Percentiles rank a stretch among this genome's conserved stretches.
Evolutionary conservation across 2,113 vertebrate genomes (phyloP).

Genomic region (Daubentonia madagascariensis): DNA sequence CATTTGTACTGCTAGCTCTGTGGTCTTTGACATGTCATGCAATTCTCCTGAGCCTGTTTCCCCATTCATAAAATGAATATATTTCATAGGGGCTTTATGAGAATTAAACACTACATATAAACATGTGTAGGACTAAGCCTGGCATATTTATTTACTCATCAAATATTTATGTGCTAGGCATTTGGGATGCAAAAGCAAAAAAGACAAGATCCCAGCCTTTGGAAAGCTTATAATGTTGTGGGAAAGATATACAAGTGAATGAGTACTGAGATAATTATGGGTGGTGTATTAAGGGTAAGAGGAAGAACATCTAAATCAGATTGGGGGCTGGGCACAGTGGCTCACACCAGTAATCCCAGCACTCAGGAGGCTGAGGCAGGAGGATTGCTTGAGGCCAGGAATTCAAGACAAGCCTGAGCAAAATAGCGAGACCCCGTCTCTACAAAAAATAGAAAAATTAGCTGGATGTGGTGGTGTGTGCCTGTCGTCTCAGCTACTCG

Average conservation of each 20-base stretch:
- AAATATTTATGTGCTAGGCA: neutral
- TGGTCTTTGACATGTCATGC: neutral
- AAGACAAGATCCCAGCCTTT: neutral
- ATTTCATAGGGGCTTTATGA: neutral
- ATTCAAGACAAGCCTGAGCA: too few relatives aligned
- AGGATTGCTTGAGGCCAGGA: too few relatives aligned
- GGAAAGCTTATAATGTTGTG: neutral
- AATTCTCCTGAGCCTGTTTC: neutral
- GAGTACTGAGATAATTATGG: neutral
- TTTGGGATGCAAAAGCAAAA: neutral
- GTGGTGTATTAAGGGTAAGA: neutral
- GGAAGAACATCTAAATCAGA: neutral
- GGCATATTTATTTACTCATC: neutral
- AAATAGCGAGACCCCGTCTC: too few relatives aligned
- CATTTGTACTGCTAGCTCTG: neutral
- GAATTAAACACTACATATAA: slow-evolving; percentile 19
- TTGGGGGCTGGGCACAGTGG: neutral
- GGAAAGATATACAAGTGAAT: neutral
- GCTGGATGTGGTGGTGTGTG: too few relatives aligned
- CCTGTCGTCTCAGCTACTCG: too few relatives aligned
- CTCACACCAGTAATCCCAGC: too few relatives aligned
- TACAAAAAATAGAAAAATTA: too few relatives aligned
- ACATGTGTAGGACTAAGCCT: neutral
- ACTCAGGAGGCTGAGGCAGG: too few relatives aligned
- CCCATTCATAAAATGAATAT: neutral